A percentile compares a stretch with the other conserved stretches of the same genome.
Evolutionary conservation across 2,888 invertebrate species (phyloP).

Genomic region (Drosophila fulvimacula): DNA sequence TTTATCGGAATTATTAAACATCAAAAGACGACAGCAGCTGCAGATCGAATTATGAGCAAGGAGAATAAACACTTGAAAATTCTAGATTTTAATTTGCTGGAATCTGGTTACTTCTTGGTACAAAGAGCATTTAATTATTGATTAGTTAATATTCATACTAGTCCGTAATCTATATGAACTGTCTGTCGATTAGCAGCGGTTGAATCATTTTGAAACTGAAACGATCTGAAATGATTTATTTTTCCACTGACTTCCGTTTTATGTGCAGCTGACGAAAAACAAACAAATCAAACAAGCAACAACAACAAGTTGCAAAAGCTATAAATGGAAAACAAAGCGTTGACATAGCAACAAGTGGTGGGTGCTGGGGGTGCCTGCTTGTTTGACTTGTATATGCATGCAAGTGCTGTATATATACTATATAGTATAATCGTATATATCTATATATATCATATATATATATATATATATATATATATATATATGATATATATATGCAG

Average conservation of each 20-base stretch:
- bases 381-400: neutral
- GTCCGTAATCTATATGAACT: slow-evolving; percentile 13
- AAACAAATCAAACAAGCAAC: slow-evolving; percentile 46
- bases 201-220: slow-evolving; percentile 16
- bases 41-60: neutral
- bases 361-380: slow-evolving; percentile 10
- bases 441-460: neutral
- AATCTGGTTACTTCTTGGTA: neutral
- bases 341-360: slow-evolving; percentile 78
- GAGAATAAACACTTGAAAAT: neutral
- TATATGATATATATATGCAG: too few relatives aligned
- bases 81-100: neutral
- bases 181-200: slow-evolving; percentile 17
- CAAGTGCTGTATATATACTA: slow-evolving; percentile 4
- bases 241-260: slow-evolving; percentile 42
- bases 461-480: neutral
- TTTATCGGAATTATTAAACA: neutral
- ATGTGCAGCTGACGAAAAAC: slow-evolving; percentile 36
- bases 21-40: neutral
- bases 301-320: slow-evolving; percentile 3
- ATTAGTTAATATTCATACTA: neutral
- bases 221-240: slow-evolving; percentile 26
- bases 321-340: slow-evolving; percentile 53
- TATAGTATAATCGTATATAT: neutral
- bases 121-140: too few relatives aligned